phyloP scores from a whole-genome alignment of 2,797 vertebrate genomes.

The Chiloscyllium punctatum region DNA sequence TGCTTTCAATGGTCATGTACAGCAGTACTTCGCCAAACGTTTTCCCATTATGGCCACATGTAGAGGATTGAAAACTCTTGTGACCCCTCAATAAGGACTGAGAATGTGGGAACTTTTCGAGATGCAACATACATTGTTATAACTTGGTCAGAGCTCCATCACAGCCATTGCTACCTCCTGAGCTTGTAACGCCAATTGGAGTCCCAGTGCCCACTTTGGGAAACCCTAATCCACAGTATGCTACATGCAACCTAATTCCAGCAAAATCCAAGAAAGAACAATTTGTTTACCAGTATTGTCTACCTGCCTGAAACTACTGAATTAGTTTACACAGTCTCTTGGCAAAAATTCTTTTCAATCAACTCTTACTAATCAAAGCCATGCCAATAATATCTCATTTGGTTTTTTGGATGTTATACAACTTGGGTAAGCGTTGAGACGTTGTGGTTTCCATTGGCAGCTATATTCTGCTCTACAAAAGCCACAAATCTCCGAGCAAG shows the following conservation, averaged over 20 bases:
- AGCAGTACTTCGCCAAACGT: no score
- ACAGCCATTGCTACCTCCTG: no score
- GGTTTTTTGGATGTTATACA: background rate
- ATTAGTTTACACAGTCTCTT: background rate
- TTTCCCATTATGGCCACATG: no score
- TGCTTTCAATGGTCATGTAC: background rate
- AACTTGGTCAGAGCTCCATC: no score
- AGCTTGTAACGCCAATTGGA: no score
- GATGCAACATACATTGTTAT: no score
- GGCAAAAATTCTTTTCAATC: background rate
- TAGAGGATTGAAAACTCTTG: no score
- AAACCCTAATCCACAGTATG: background rate
- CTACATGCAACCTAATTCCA: background rate
- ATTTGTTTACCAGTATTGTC: background rate
- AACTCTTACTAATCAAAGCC: background rate
- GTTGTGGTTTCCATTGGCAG: background rate
- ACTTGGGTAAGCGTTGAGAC: background rate
- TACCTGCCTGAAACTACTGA: background rate
- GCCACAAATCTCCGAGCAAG: background rate
- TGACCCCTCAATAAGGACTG: no score
- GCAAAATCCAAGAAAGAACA: background rate
- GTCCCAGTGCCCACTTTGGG: no score
- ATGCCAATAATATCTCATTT: background rate
- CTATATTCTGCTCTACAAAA: background rate
- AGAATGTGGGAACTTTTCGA: no score